phyloP scores from a whole-genome alignment of 2,113 vertebrate species.

The Girardinichthys multiradiatus region DNA sequence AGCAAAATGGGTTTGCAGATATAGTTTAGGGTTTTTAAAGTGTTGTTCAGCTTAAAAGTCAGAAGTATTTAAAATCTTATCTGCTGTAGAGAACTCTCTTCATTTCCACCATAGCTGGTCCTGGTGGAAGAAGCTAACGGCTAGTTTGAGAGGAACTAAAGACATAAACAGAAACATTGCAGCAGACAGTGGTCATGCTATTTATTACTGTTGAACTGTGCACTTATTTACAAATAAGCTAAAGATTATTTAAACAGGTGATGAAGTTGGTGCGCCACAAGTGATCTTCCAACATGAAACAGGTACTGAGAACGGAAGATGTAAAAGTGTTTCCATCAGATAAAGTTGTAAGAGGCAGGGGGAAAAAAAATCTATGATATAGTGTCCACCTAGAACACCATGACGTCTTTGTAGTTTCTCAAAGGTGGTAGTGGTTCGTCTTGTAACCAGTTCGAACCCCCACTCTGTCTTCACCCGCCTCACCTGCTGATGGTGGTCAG shows the following conservation, averaged over 20 bases:
- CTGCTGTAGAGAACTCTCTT: neutral
- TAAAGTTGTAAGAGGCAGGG: too few relatives aligned
- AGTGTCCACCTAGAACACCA: too few relatives aligned
- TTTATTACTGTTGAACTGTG: neutral
- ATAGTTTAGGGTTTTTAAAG: neutral
- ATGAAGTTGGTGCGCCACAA: too few relatives aligned
- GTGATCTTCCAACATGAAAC: neutral
- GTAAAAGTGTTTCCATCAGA: too few relatives aligned
- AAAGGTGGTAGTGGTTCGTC: too few relatives aligned
- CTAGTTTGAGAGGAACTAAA: neutral
- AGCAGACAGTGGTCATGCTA: too few relatives aligned
- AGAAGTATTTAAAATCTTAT: neutral
- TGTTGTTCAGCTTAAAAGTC: neutral
- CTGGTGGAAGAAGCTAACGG: neutral
- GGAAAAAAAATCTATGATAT: too few relatives aligned
- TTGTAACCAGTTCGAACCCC: too few relatives aligned
- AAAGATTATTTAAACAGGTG: neutral
- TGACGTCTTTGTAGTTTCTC: too few relatives aligned
- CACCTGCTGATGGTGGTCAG: too few relatives aligned
- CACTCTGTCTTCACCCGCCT: too few relatives aligned
- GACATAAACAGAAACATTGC: neutral
- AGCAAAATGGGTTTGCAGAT: neutral
- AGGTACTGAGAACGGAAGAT: neutral
- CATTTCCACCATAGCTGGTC: neutral
- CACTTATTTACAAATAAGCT: neutral